Evolutionary conservation across 1,140 invertebrate species (phyloP).

Genomic region (Leptonema lineaticorne): DNA sequence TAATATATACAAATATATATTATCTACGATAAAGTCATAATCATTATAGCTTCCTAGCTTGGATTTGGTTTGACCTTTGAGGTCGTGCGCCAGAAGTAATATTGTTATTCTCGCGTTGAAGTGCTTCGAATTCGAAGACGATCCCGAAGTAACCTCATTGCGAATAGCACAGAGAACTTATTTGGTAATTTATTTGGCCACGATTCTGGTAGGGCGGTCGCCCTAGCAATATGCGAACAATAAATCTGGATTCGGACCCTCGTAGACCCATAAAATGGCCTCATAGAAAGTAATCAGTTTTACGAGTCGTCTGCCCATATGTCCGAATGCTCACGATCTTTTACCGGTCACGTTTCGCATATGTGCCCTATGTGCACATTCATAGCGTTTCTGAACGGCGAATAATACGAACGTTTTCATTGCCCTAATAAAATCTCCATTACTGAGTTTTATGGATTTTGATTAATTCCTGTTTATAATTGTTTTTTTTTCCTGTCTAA

Average conservation of each 20-base stretch:
- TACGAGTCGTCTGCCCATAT: constrained; percentile 19
- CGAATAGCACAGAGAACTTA: constrained; percentile 2
- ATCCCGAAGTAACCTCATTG: neutral
- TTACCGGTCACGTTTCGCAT: no score
- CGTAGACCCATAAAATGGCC: constrained; percentile 23
- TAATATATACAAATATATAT: no score
- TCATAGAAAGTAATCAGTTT: constrained; percentile 29
- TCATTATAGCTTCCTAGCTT: no score
- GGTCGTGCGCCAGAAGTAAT: neutral
- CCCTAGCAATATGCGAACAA: constrained; percentile 24
- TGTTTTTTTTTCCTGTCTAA: no score
- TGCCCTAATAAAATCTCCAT: neutral
- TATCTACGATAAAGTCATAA: no score
- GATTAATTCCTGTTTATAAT: no score
- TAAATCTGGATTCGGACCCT: constrained; percentile 27
- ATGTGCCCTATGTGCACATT: no score
- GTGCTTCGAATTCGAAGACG: no score
- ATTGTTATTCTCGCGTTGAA: no score
- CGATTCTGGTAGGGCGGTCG: constrained; percentile 12
- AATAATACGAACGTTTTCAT: neutral
- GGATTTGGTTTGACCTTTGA: no score
- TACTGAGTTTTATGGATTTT: no score
- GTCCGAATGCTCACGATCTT: neutral
- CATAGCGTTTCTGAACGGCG: neutral
- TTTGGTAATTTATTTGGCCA: constrained; percentile 22